phyloP scores from a whole-genome alignment of 2,797 vertebrate species.

The Rhabdomys pumilio region DNA sequence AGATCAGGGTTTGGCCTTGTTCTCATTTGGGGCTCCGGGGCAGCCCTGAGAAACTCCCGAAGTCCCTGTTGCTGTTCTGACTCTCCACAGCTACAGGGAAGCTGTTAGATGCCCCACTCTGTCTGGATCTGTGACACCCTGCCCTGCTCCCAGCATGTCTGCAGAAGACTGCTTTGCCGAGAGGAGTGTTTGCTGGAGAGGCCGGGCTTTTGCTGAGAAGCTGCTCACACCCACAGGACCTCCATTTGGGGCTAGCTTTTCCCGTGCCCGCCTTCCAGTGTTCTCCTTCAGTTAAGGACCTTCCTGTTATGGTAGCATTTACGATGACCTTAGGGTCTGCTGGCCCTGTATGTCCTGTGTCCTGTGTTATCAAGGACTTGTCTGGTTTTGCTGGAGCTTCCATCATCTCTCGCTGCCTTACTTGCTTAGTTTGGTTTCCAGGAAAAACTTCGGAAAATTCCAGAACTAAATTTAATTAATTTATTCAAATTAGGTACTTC shows the following conservation, averaged over 20 bases:
- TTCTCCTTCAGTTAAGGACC: not conserved
- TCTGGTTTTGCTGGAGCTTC: not conserved
- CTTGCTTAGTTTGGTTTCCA: constrained; percentile 26
- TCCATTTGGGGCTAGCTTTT: not conserved
- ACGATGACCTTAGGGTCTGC: not conserved
- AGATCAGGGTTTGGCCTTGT: fast-evolving
- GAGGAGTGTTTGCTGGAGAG: not conserved
- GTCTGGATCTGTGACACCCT: too few relatives aligned
- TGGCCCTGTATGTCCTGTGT: not conserved
- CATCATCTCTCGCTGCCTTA: not conserved
- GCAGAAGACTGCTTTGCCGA: not conserved
- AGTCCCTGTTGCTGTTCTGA: fast-evolving
- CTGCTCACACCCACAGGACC: not conserved
- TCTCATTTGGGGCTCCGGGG: not conserved
- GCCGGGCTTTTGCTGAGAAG: fast-evolving
- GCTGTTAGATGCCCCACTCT: not conserved
- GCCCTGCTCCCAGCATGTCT: not conserved
- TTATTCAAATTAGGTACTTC: not conserved
- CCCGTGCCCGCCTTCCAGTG: not conserved
- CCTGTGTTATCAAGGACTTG: not conserved
- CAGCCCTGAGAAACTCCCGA: not conserved
- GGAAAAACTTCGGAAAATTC: constrained; percentile 2
- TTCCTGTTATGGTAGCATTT: not conserved
- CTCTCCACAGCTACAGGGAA: too few relatives aligned
- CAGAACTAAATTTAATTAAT: not conserved